Base-by-base conservation (phyloP, 2,888 invertebrate genomes). In the Melipona beecheii region DNA sequence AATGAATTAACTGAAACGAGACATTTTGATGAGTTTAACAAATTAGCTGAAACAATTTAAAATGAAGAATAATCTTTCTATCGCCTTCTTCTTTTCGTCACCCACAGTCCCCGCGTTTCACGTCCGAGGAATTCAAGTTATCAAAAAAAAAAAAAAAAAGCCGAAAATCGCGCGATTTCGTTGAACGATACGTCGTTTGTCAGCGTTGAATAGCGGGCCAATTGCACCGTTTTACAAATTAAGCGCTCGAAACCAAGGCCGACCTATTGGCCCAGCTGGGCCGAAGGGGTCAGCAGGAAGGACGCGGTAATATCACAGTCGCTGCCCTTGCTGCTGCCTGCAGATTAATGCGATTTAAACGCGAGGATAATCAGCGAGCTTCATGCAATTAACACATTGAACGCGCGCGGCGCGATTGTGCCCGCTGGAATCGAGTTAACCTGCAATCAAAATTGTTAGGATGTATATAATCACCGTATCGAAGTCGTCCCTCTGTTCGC, bases 301-400 rank as follows among this genome's bases (percentile, higher is more conserved):
- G 84, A 77, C 78, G 78, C 77, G 82, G 85, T 83, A 81, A 86
- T 82, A 83, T 85, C 82, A 84, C 79, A 84, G 81, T 71, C 74
- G 80, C 71, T 81, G 82, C 78, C 65, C 68, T 74, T 83, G 56
- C 83, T 70, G 72, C 52, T 75, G 52, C 79, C 52, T 75, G 52
- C 79, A 75, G 84, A 88, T 89, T 89, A 87, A 89, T 86, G 80
- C 85, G 81, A 89, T 87, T 86, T 84, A 83, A 89, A 89, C 75
- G 84, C 79, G 65, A 66, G 78, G 76, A 86, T 89, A 89, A 89
- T 89, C 89, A 85, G 81, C 72, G 80, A 85, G 86, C 76, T 87
- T 85, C 82, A 69, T 83, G 69, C 74, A 81, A 88, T 89, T 87
- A 88, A 87, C 87, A 81, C 77, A 60, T 60, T 56, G 75, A 62